These are phyloP conservation scores for Phyllotreta cruciferae DNA, from an alignment of 2,888 invertebrate genomes.

Conservation along the genomic window DNA sequence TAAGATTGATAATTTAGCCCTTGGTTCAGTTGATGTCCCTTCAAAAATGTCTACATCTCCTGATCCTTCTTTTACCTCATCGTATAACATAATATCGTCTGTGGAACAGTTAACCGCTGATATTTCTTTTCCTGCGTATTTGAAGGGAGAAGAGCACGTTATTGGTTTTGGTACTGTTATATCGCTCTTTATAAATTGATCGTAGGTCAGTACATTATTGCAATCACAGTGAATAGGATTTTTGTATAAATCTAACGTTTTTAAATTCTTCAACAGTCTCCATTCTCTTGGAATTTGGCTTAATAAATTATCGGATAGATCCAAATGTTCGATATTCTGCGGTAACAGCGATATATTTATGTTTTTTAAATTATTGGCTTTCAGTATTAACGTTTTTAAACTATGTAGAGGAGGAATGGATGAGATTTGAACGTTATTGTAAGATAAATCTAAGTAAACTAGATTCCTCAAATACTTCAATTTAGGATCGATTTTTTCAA, in stretches of 20 bases:
- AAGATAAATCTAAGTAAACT: slow-evolving; percentile 51
- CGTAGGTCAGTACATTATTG: slow-evolving; percentile 69
- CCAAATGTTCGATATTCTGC: slow-evolving; percentile 58
- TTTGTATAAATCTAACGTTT: slow-evolving; percentile 70
- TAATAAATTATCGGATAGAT: slow-evolving; percentile 70
- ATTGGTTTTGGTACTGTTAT: slow-evolving; percentile 50
- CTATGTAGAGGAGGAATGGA: slow-evolving; percentile 49
- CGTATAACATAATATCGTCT: slow-evolving; percentile 49
- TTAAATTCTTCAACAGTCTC: slow-evolving; percentile 64
- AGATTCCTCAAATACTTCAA: slow-evolving; percentile 54
- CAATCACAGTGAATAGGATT: slow-evolving; percentile 78
- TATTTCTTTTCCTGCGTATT: slow-evolving; percentile 49
- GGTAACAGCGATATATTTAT: slow-evolving; percentile 52
- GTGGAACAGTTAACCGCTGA: slow-evolving; percentile 45
- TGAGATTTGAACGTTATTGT: slow-evolving; percentile 48
- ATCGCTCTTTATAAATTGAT: slow-evolving; percentile 61
- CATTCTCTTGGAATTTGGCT: slow-evolving; percentile 66
- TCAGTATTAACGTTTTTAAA: slow-evolving; percentile 52
- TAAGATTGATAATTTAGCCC: slow-evolving; percentile 32
- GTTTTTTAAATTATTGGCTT: slow-evolving; percentile 51
- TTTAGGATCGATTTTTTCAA: slow-evolving; percentile 52
- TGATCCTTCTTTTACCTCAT: slow-evolving; percentile 50
- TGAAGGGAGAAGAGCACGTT: slow-evolving; percentile 51
- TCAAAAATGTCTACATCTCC: slow-evolving; percentile 44
- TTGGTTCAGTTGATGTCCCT: slow-evolving; percentile 23